Percentiles rank a stretch among this genome's conserved stretches.
phyloP scores from a whole-genome alignment of 1,140 invertebrate genomes.

The Saccostrea glomerata region DNA sequence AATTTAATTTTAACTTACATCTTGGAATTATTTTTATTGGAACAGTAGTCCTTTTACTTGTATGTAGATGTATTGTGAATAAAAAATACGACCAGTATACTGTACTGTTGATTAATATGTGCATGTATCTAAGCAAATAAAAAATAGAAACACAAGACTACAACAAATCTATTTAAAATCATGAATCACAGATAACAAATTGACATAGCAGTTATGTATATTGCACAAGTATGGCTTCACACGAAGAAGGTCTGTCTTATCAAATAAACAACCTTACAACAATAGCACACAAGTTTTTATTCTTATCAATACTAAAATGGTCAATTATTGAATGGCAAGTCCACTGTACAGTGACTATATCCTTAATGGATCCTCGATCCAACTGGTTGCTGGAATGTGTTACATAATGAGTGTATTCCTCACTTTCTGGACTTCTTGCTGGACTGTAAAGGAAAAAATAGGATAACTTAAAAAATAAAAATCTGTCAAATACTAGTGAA shows the following conservation, averaged over 20 bases:
- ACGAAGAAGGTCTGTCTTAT: background rate
- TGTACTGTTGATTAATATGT: too few relatives aligned
- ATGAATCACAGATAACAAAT: constrained; percentile 16
- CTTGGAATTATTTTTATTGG: too few relatives aligned
- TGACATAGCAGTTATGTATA: background rate
- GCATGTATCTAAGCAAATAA: too few relatives aligned
- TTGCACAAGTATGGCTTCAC: constrained; percentile 8
- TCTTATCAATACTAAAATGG: too few relatives aligned
- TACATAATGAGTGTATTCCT: background rate
- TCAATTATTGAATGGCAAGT: too few relatives aligned
- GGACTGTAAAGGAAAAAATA: background rate
- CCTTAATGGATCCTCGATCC: too few relatives aligned
- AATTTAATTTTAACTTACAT: too few relatives aligned
- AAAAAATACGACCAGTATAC: too few relatives aligned
- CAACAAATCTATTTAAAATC: constrained; percentile 19
- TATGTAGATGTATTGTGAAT: too few relatives aligned
- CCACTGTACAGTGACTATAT: too few relatives aligned
- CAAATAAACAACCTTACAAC: background rate
- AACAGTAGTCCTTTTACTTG: too few relatives aligned
- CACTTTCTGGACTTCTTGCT: constrained; percentile 19
- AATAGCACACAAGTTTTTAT: background rate
- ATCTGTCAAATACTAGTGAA: background rate
- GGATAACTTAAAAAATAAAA: background rate
- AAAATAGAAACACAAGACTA: background rate
- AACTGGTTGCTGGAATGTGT: background rate